Conservation (phyloP, 2,888 invertebrate genomes). For the Anthophora plumipes region DNA sequence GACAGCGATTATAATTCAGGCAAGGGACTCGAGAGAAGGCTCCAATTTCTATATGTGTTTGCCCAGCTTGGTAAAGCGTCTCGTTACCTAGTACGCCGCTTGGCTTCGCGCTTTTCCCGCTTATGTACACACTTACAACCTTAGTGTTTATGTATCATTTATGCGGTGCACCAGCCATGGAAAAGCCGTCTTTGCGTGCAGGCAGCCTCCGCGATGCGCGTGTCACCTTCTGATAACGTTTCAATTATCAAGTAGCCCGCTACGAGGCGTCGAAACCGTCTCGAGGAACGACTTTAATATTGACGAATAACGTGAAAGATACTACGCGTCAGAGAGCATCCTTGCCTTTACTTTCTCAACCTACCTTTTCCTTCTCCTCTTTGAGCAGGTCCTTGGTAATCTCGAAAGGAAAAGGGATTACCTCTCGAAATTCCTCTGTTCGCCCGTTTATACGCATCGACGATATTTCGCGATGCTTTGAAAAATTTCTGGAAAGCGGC, state of each 20-base stretch:
- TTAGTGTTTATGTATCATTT: slow-evolving; percentile 75
- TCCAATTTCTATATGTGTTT: slow-evolving; percentile 69
- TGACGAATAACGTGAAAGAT: not conserved
- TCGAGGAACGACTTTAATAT: not conserved
- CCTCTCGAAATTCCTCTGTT: too few species aligned
- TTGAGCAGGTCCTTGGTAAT: not conserved
- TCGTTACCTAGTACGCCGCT: slow-evolving; percentile 61
- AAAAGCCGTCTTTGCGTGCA: slow-evolving; percentile 56
- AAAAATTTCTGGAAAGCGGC: too few species aligned
- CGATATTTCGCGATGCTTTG: not conserved
- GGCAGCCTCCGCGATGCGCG: slow-evolving; percentile 10
- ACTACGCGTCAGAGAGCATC: not conserved
- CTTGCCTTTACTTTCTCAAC: too few species aligned
- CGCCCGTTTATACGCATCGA: too few species aligned
- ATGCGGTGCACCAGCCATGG: slow-evolving; percentile 60
- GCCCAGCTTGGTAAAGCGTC: slow-evolving; percentile 48
- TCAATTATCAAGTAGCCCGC: slow-evolving; percentile 35
- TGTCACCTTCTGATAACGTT: slow-evolving; percentile 50
- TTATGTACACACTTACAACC: slow-evolving; percentile 64
- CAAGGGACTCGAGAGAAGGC: slow-evolving; percentile 25
- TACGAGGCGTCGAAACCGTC: not conserved
- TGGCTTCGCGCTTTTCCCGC: slow-evolving; percentile 57
- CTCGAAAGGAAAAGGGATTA: too few species aligned
- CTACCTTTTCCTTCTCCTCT: too few species aligned
- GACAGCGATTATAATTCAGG: slow-evolving; percentile 1